Evolutionary conservation across 2,113 vertebrate species (phyloP), one percentile per base, ranked within the genome.

Genomic region (Pollimyrus isidori): DNA sequence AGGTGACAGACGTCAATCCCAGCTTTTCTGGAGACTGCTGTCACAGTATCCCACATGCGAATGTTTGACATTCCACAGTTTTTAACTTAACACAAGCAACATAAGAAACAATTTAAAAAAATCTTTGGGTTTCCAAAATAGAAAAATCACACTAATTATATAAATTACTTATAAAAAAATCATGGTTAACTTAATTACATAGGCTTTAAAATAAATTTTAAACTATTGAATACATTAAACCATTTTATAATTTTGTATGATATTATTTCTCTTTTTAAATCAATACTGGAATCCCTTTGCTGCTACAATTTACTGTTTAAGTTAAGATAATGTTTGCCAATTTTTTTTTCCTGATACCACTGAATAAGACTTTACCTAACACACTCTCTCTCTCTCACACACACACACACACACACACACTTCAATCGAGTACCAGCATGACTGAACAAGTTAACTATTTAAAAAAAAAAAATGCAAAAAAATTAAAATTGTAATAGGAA

Each of bases 241-340:
- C 95, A 96, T 95, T 95, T 80, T 96, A 96, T 96, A 95, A 95
- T 95, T 96, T 96, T 94, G 95, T 95, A 96, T 96, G 94, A 95
- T 95, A 96, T 94, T 94, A 95, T 93, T 91, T 91, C 88, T 84
- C 42, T n/a, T 42, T 93, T 93, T 13, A 69, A 94, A 92, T 92
- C 93, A 88, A 35, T 94, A 94, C 92, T 48, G 49, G n/a, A 80
- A 92, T 92, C 93, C 92, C 49, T 89, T 91, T 92, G 94, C 92
- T 94, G 93, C 94, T 93, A 94, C 91, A 95, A 96, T 93, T 92
- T 95, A 96, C 94, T 95, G 94, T 93, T 96, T 96, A 95, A 95
- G 95, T 96, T 96, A 95, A 95, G 95, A 91, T 93, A 92, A 89
- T 49, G 82, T 56, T n/a, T n/a, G 49, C 35, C 26, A 80, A 76